These are phyloP conservation scores for Ectemnius cavifrons DNA, from an alignment of 2,888 invertebrate genomes.

Conservation along the genomic window DNA sequence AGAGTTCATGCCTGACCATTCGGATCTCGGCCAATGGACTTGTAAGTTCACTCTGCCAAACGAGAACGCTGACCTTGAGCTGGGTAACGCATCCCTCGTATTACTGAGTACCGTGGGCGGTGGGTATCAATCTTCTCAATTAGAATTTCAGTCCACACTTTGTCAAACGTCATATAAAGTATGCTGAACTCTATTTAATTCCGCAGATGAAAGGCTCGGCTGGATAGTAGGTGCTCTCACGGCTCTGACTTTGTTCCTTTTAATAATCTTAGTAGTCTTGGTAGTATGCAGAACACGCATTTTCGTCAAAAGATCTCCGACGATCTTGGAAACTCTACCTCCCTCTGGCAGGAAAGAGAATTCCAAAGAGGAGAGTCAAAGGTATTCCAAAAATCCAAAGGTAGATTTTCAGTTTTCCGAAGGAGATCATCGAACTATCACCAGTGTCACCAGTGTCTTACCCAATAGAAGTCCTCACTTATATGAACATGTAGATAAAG, in stretches of 20 bases:
- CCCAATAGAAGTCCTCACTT: constrained; percentile 66
- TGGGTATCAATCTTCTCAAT: constrained; percentile 17
- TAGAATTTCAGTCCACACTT: not conserved
- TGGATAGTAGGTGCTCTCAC: constrained; percentile 76
- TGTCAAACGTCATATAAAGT: not conserved
- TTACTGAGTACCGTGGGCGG: constrained; percentile 61
- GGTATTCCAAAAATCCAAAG: constrained; percentile 59
- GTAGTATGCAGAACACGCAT: constrained; percentile 71
- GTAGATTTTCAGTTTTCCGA: constrained; percentile 58
- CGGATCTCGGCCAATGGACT: constrained; percentile 74
- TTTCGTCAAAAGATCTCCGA: constrained; percentile 60
- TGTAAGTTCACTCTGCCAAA: constrained; percentile 67
- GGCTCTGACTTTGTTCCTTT: constrained; percentile 68
- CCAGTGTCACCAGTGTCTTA: constrained; percentile 52
- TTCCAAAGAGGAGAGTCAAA: constrained; percentile 20
- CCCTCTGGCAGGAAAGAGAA: constrained; percentile 38
- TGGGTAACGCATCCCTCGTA: constrained; percentile 71
- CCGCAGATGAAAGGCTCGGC: constrained; percentile 70
- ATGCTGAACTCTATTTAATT: constrained; percentile 14
- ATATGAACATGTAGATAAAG: constrained; percentile 57
- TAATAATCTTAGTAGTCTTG: constrained; percentile 71
- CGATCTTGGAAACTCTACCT: constrained; percentile 66
- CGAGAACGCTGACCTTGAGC: constrained; percentile 59
- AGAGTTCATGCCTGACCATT: constrained; percentile 69
- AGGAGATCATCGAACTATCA: constrained; percentile 37